Evolutionary conservation across 1,140 invertebrate species (phyloP).

Genomic region (Anastatus disparis): DNA sequence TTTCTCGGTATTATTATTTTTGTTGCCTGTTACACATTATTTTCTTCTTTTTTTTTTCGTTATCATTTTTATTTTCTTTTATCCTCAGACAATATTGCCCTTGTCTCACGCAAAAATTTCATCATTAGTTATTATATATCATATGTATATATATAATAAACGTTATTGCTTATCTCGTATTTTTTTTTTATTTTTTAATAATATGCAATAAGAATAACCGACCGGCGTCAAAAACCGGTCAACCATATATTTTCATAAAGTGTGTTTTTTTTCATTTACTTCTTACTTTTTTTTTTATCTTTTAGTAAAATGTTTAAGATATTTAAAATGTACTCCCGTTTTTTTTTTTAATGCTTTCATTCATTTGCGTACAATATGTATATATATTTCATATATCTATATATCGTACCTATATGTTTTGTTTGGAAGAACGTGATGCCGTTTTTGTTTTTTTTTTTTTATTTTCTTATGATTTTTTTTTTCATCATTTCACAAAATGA

Average conservation of each 20-base stretch:
- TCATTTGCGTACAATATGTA: conserved; percentile 7
- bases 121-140: neutral
- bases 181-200: neutral
- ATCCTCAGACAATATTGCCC: neutral
- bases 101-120: neutral
- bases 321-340: conserved; percentile 6
- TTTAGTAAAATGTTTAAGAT: conserved; percentile 9
- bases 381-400: conserved; percentile 26
- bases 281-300: conserved; percentile 3
- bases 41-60: neutral
- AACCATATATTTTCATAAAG: conserved; percentile 2
- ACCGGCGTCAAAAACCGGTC: conserved; percentile 14
- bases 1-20: conserved; percentile 29
- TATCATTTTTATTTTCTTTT: neutral
- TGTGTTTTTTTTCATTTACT: no score
- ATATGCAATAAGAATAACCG: conserved; percentile 25
- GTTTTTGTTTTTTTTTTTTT: conserved; percentile 17
- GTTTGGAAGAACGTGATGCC: conserved; percentile 42
- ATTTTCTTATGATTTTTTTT: no score
- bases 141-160: conserved; percentile 10
- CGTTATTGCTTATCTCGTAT: conserved; percentile 36
- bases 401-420: conserved; percentile 34
- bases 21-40: no score
- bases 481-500: no score
- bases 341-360: conserved; percentile 1